Evolutionary conservation across 2,888 invertebrate genomes (phyloP).

Genomic region (Leptura quadrifasciata): DNA sequence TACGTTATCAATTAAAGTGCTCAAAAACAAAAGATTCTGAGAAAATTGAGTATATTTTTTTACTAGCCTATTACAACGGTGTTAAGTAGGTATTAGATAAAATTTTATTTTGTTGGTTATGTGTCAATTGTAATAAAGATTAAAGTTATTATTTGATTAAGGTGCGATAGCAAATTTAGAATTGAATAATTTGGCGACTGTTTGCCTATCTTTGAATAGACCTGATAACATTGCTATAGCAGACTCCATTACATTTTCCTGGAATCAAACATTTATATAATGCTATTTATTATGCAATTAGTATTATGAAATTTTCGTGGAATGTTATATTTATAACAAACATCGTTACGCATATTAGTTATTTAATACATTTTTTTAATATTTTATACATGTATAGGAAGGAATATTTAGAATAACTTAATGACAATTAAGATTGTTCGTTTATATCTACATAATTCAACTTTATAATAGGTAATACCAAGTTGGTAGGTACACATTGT

Average conservation of each 20-base stretch:
- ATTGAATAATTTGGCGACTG: neutral
- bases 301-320: neutral
- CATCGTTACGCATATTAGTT: too few species aligned
- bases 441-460: too few species aligned
- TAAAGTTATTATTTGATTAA: neutral
- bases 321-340: neutral
- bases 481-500: too few species aligned
- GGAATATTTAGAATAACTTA: too few species aligned
- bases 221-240: neutral
- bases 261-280: neutral
- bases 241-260: neutral
- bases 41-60: neutral
- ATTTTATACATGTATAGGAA: too few species aligned
- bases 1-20: neutral
- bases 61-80: neutral
- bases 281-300: neutral
- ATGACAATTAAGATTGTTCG: too few species aligned
- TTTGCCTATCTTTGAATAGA: neutral
- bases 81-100: neutral
- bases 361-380: too few species aligned
- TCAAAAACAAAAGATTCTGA: neutral
- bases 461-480: too few species aligned
- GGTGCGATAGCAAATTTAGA: neutral
- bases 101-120: neutral
- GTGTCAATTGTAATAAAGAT: neutral